Conservation (phyloP, 2,888 invertebrate species). For the Bellardia pandia region DNA sequence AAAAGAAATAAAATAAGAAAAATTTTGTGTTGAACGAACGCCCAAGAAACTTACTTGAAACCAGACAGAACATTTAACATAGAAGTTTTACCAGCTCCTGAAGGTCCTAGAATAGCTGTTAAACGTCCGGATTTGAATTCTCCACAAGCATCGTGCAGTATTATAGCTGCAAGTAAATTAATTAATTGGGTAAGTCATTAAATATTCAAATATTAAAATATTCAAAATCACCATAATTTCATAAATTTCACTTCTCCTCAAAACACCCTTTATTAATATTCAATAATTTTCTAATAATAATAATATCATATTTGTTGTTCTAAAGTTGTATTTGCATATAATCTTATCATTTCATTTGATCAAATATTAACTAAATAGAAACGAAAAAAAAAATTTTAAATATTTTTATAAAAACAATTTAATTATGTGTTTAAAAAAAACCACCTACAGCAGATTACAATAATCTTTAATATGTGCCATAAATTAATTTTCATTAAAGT, state of each 20-base stretch:
- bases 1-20: conserved; percentile 44
- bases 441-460: neutral
- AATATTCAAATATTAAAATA: neutral
- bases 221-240: too few relatives aligned
- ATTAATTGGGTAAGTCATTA: conserved; percentile 15
- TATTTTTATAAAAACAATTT: neutral
- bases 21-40: neutral
- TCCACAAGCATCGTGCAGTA: conserved; percentile 86
- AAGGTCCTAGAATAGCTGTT: conserved; percentile 88
- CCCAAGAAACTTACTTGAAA: conserved; percentile 85
- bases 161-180: conserved; percentile 75
- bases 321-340: conserved; percentile 22
- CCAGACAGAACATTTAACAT: conserved; percentile 90
- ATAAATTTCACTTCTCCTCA: neutral
- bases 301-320: neutral
- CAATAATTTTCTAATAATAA: neutral
- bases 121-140: conserved; percentile 87
- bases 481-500: neutral
- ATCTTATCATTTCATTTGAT: conserved; percentile 19
- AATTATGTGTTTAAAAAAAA: neutral
- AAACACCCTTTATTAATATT: neutral
- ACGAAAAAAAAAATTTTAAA: conserved; percentile 6
- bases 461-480: neutral
- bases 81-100: conserved; percentile 91
- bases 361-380: neutral